A percentile compares a stretch with the other conserved stretches of the same genome.
Evolutionary conservation across 2,113 vertebrate genomes (phyloP).

Genomic region (Sander vitreus): DNA sequence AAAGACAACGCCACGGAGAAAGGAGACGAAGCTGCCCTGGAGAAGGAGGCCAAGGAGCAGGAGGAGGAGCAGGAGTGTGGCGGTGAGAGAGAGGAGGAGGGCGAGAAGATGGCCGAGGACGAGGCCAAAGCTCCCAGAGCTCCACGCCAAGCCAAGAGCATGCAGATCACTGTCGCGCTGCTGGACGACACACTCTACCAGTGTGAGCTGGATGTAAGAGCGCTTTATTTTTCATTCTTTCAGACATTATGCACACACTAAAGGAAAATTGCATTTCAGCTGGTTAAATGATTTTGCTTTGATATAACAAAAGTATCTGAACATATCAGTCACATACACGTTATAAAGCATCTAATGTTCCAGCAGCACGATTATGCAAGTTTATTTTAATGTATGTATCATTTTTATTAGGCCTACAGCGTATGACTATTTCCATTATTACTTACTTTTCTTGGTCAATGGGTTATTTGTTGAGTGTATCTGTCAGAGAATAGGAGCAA

Average conservation of each 20-base stretch:
- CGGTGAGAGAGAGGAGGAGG: slow-evolving; percentile 72
- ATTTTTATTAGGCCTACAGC: too few species aligned
- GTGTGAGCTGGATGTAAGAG: slow-evolving; percentile 92
- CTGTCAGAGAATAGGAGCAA: too few species aligned
- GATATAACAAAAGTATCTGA: not conserved
- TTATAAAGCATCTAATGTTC: too few species aligned
- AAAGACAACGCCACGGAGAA: slow-evolving; percentile 51
- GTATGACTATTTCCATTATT: too few species aligned
- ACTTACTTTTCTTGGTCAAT: too few species aligned
- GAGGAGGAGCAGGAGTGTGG: slow-evolving; percentile 63
- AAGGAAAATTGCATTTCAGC: not conserved
- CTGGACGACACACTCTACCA: slow-evolving; percentile 92
- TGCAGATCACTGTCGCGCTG: slow-evolving; percentile 94
- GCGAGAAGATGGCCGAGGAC: slow-evolving; percentile 81
- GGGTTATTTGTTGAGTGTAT: too few species aligned
- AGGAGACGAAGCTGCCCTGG: slow-evolving; percentile 47
- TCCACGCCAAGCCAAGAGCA: slow-evolving; percentile 86
- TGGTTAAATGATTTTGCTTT: not conserved
- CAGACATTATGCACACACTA: not conserved
- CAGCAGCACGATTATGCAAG: too few species aligned
- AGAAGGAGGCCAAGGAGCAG: slow-evolving; percentile 39
- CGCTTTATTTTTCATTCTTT: not conserved
- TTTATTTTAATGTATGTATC: too few species aligned
- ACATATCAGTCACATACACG: too few species aligned
- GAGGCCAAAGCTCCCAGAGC: slow-evolving; percentile 85